A percentile compares a stretch with the other conserved stretches of the same genome.
These are phyloP conservation scores for Brachylomia viminalis DNA, from an alignment of 2,888 invertebrate genomes.

Conservation along the genomic window DNA sequence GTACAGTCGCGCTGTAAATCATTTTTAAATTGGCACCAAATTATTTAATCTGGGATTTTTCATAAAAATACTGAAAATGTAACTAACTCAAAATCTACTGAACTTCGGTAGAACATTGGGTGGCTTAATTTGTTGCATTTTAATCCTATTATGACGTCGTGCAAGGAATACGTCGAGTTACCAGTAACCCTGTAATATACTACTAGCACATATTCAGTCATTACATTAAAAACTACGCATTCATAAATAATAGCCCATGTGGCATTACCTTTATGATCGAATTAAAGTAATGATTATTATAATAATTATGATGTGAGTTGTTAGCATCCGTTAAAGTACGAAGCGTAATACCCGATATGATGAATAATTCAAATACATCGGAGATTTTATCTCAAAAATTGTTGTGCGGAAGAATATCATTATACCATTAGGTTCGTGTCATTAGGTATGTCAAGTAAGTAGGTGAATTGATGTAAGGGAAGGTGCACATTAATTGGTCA, in stretches of 20 bases:
- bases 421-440: slow-evolving; percentile 31
- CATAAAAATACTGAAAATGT: too few relatives aligned
- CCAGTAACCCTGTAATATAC: too few relatives aligned
- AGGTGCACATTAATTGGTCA: slow-evolving; percentile 9
- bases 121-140: too few relatives aligned
- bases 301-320: slow-evolving; percentile 51
- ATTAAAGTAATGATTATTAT: slow-evolving; percentile 48
- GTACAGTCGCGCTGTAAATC: too few relatives aligned
- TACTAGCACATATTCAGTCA: too few relatives aligned
- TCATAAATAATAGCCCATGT: slow-evolving; percentile 9
- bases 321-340: slow-evolving; percentile 42
- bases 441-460: slow-evolving; percentile 22
- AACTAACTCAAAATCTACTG: too few relatives aligned
- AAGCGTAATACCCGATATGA: slow-evolving; percentile 39
- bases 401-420: slow-evolving; percentile 40
- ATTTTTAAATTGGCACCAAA: too few relatives aligned
- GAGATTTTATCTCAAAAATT: slow-evolving; percentile 51
- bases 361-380: slow-evolving; percentile 60
- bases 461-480: slow-evolving; percentile 5
- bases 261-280: slow-evolving; percentile 36
- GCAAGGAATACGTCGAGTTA: too few relatives aligned
- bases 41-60: too few relatives aligned
- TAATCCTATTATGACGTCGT: too few relatives aligned
- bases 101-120: too few relatives aligned
- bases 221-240: too few relatives aligned